Base-by-base conservation (phyloP, 2,888 invertebrate species). In the Cantharis rufa region DNA sequence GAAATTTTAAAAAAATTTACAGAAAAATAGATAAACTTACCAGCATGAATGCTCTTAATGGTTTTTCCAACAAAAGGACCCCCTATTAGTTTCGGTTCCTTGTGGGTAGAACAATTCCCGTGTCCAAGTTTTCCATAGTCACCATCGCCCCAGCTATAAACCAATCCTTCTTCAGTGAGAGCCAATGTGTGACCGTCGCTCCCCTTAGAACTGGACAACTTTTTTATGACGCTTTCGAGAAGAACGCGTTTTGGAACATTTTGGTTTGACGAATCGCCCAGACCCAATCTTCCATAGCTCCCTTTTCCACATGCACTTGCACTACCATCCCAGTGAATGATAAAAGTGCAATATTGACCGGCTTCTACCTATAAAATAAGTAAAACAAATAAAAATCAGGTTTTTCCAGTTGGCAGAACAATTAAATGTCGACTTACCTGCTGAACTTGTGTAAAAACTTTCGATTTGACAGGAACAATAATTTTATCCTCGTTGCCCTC, bases 321-420 rank as follows among this genome's bases (percentile, higher is more conserved):
- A 71, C 89, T 88, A 2, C 92, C 92, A 83, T 91, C 91, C 78
- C 86, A 87, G 81, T 91, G 90, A 11, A 92, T 89, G 2, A 91
- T 87, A 86, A 92, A 92, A 0, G 92, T 91, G 83, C 92, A 92
- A 82, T 92, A 92, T 83, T 92, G 92, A 1, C 92, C 92, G 18
- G 92, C 92, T 86, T 92, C 92, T 62, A 91, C 87, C 91, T 91
- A 77, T 62, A 82, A 76, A 76, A 24, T 18, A 18, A 18, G 1
- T 18, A 18, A 18, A 18, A 18, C 18, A 18, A 18, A 18, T 18
- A 18, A 18, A 18, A 18, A 3, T 2, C 2, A 18, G 18, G 3
- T 3, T 2, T 18, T 2, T n/a, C n/a, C n/a, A n/a, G n/a, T n/a
- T n/a, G n/a, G n/a, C n/a, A 3, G 1, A 2, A 62, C 11, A 61